These are phyloP conservation scores for Brachyrhaphis roseni DNA, from an alignment of 2,797 vertebrate species.

Conservation along the genomic window DNA sequence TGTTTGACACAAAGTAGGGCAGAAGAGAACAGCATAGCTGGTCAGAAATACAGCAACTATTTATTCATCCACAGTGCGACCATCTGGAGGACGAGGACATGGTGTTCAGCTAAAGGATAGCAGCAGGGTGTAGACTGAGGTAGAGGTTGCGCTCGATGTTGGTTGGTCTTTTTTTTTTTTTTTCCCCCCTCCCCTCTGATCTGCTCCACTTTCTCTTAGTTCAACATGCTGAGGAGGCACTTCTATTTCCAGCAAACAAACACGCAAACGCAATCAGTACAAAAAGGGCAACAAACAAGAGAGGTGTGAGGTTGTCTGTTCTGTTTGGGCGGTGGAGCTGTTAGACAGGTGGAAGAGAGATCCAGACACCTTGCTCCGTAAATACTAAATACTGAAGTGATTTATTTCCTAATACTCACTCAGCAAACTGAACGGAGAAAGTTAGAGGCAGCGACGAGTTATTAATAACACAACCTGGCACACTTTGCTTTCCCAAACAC, in stretches of 20 bases:
- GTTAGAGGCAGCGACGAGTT: constrained; percentile 30
- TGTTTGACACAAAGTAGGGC: constrained; percentile 22
- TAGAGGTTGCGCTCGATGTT: constrained; percentile 32
- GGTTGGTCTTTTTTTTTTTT: constrained; percentile 39
- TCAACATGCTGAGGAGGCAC: constrained; percentile 63
- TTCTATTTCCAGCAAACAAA: constrained; percentile 67
- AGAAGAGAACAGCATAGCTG: neutral
- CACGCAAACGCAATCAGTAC: constrained; percentile 16
- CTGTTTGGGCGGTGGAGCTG: constrained; percentile 27
- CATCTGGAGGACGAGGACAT: constrained; percentile 11
- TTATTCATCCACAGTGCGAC: neutral
- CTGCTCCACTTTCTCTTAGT: constrained; percentile 67
- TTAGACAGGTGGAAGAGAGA: constrained; percentile 33
- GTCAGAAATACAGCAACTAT: neutral
- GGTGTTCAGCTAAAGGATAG: constrained; percentile 7
- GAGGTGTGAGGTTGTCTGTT: constrained; percentile 7
- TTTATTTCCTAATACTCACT: constrained; percentile 50
- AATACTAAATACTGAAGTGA: constrained; percentile 50
- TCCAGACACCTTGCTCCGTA: constrained; percentile 31
- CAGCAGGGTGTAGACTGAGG: constrained; percentile 12
- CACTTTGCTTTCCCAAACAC: constrained; percentile 3
- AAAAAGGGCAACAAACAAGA: constrained; percentile 22
- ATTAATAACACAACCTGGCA: constrained; percentile 36
- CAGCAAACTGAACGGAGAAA: constrained; percentile 28
- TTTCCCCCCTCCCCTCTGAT: constrained; percentile 47